phyloP scores from a whole-genome alignment of 2,797 vertebrate species.

The Craterocephalus amniculus region DNA sequence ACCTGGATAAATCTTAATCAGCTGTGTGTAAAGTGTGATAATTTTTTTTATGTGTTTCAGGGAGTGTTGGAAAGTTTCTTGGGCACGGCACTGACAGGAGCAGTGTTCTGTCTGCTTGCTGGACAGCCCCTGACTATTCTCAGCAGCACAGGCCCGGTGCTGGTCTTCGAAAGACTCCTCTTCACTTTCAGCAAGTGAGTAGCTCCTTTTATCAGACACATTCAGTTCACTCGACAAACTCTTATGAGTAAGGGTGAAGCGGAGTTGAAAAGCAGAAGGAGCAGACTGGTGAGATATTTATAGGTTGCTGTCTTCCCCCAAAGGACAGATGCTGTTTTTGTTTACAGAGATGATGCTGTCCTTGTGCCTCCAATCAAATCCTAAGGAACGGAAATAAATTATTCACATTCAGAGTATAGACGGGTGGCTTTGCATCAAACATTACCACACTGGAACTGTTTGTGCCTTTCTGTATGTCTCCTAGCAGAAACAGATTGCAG shows the following conservation, averaged over 20 bases:
- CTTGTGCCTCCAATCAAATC: not conserved
- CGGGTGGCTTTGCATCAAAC: not conserved
- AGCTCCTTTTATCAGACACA: not conserved
- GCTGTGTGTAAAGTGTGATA: not conserved
- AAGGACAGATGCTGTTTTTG: conserved; percentile 16
- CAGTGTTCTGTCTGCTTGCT: conserved; percentile 91
- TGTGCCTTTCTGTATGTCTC: conserved; percentile 17
- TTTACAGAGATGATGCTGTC: conserved; percentile 4
- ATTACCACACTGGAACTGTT: conserved; percentile 4
- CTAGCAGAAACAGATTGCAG: conserved; percentile 19
- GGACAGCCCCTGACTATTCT: conserved; percentile 97
- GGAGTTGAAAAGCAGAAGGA: not conserved
- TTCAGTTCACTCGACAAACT: not conserved
- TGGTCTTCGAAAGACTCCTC: conserved; percentile 96
- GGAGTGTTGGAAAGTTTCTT: conserved; percentile 89
- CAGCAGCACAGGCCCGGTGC: conserved; percentile 96
- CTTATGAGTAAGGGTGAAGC: not conserved
- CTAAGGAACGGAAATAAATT: not conserved
- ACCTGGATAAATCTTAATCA: not conserved
- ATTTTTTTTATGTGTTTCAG: conserved; percentile 39
- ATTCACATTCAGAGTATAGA: not conserved
- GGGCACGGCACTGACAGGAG: conserved; percentile 92
- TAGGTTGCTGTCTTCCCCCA: conserved; percentile 1
- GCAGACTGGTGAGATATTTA: conserved; percentile 7
- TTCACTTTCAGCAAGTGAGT: conserved; percentile 98